phyloP scores from a whole-genome alignment of 2,113 vertebrate species.

The Limnothrissa miodon region DNA sequence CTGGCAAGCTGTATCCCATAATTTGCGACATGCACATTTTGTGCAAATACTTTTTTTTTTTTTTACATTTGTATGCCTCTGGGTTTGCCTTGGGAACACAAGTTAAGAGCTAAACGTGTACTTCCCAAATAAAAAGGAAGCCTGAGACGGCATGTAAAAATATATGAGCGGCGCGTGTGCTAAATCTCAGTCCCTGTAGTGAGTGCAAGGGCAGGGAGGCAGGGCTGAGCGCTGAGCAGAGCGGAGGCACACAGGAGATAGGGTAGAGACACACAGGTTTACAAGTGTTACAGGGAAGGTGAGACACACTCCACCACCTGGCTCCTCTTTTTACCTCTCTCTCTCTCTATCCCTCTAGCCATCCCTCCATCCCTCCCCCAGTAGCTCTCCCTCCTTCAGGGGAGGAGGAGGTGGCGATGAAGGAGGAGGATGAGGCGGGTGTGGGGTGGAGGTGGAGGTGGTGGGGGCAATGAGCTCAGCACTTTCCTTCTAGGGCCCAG shows the following conservation, averaged over 20 bases:
- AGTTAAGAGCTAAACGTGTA: not conserved
- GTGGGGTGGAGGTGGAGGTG: not conserved
- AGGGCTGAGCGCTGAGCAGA: not conserved
- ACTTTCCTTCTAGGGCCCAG: constrained; percentile 40
- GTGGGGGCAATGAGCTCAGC: constrained; percentile 40
- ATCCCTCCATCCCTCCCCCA: not conserved
- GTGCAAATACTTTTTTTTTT: not conserved
- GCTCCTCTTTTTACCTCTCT: not conserved
- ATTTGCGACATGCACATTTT: constrained; percentile 9
- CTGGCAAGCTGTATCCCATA: constrained; percentile 4
- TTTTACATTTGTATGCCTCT: not conserved
- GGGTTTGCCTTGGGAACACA: not conserved
- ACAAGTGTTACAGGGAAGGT: constrained; percentile 23
- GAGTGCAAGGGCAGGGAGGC: not conserved
- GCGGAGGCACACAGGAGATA: constrained; percentile 15
- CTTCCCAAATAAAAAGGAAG: not conserved
- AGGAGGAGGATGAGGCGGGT: not conserved
- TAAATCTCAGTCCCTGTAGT: not conserved
- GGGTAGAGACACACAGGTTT: not conserved
- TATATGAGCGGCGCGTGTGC: not conserved
- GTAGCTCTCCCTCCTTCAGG: constrained; percentile 21
- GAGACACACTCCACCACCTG: constrained; percentile 24
- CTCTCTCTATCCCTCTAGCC: not conserved
- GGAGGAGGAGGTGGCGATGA: not conserved
- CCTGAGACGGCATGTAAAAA: not conserved